Evolutionary conservation across 1,140 invertebrate genomes (phyloP).

Genomic region (Acromyrmex charruanus): DNA sequence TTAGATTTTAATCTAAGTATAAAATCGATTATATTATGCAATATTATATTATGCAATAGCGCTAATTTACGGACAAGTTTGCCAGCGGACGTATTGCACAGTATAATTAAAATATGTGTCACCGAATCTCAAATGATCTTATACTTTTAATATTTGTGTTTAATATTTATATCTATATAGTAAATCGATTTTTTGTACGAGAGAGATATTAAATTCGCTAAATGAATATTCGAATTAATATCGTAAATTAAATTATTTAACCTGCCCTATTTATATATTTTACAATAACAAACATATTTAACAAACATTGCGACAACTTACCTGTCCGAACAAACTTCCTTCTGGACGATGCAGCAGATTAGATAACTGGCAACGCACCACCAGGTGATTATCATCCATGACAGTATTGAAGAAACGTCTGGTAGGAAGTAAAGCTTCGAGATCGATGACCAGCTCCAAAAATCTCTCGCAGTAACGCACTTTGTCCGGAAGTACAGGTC

Average conservation of each 20-base stretch:
- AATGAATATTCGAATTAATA: constrained; percentile 42
- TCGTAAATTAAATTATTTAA: constrained; percentile 31
- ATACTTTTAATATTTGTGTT: constrained; percentile 63
- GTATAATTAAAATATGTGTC: constrained; percentile 46
- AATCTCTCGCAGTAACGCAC: constrained; percentile 97
- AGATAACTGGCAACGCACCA: constrained; percentile 95
- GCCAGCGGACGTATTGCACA: constrained; percentile 11
- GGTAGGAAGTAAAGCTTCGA: constrained; percentile 97
- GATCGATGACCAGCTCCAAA: constrained; percentile 97
- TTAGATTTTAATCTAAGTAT: constrained; percentile 28
- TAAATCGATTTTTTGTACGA: constrained; percentile 62
- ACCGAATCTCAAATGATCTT: constrained; percentile 20
- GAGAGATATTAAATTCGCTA: constrained; percentile 53
- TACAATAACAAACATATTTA: background rate
- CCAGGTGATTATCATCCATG: constrained; percentile 97
- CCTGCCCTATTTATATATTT: background rate
- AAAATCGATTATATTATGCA: constrained; percentile 52
- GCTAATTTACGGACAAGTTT: constrained; percentile 21
- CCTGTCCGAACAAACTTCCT: constrained; percentile 96
- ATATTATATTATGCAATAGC: constrained; percentile 61
- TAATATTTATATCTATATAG: constrained; percentile 69
- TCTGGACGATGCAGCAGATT: constrained; percentile 92
- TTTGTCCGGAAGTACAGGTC: constrained; percentile 87
- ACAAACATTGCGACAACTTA: constrained; percentile 84
- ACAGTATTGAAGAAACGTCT: constrained; percentile 98